Evolutionary conservation across 2,797 vertebrate genomes (phyloP).

Genomic region (Parauchenoglanis ngamensis): DNA sequence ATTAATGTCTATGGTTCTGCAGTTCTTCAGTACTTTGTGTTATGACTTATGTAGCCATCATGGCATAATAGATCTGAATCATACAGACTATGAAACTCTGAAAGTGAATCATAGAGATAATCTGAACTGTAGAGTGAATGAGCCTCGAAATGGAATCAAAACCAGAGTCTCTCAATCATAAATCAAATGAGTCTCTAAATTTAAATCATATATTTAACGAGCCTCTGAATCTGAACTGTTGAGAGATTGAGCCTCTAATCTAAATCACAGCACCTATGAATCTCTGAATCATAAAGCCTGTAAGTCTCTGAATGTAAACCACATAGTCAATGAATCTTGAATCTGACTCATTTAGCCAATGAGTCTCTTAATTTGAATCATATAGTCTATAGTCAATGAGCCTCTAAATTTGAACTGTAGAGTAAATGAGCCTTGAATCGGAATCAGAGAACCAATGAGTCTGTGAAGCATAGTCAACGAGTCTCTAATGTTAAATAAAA

Average conservation of each 20-base stretch:
- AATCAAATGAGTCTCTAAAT: neutral
- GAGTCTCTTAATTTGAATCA: neutral
- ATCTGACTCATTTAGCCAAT: neutral
- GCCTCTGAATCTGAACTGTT: neutral
- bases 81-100: neutral
- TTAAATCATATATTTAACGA: neutral
- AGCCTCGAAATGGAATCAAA: neutral
- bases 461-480: neutral
- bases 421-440: neutral
- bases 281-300: neutral
- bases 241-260: neutral
- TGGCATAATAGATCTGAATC: neutral
- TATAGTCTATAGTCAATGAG: neutral
- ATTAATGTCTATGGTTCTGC: no score
- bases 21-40: neutral
- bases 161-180: neutral
- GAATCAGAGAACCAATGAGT: neutral
- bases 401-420: neutral
- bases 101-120: neutral
- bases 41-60: neutral
- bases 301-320: neutral
- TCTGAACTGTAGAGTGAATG: neutral
- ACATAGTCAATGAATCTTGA: neutral
- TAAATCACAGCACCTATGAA: neutral
- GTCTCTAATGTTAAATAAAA: neutral